Evolutionary conservation across 2,888 invertebrate species (phyloP).

Genomic region (Drosophila neonasuta): DNA sequence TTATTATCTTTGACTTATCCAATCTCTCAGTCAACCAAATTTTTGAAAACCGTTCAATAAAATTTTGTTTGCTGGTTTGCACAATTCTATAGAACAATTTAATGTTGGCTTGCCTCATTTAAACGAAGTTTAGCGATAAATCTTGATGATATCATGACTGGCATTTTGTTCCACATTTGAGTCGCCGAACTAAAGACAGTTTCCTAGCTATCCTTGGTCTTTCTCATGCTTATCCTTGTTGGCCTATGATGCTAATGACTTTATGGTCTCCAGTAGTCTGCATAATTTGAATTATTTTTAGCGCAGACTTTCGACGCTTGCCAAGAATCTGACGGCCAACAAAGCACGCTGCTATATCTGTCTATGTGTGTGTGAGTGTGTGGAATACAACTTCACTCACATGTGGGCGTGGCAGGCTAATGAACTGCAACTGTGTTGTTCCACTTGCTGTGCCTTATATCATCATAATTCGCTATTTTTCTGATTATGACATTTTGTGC

Average conservation of each 20-base stretch:
- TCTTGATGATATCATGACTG: conserved; percentile 26
- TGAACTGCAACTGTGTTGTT: conserved; percentile 64
- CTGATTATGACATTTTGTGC: conserved; percentile 64
- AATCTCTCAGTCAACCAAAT: neutral
- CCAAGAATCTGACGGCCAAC: conserved; percentile 45
- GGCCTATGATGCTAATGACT: conserved; percentile 63
- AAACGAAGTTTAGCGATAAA: neutral
- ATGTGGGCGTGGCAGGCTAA: conserved; percentile 57
- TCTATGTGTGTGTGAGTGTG: conserved; percentile 7
- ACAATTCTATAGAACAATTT: neutral
- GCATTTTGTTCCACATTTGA: conserved; percentile 9
- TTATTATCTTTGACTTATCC: too few relatives aligned
- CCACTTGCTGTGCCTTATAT: conserved; percentile 37
- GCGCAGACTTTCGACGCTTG: conserved; percentile 43
- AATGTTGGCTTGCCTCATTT: neutral
- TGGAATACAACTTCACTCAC: neutral
- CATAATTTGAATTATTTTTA: conserved; percentile 64
- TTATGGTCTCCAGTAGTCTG: conserved; percentile 65
- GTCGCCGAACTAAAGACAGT: neutral
- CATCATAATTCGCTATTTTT: conserved; percentile 70
- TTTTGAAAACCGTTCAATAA: too few relatives aligned
- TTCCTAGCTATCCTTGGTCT: conserved; percentile 4
- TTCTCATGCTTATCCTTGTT: conserved; percentile 31
- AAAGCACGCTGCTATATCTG: conserved; percentile 8
- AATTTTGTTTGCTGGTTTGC: neutral